Evolutionary conservation across 2,888 invertebrate genomes (phyloP).

Genomic region (Oeneis ivallda): DNA sequence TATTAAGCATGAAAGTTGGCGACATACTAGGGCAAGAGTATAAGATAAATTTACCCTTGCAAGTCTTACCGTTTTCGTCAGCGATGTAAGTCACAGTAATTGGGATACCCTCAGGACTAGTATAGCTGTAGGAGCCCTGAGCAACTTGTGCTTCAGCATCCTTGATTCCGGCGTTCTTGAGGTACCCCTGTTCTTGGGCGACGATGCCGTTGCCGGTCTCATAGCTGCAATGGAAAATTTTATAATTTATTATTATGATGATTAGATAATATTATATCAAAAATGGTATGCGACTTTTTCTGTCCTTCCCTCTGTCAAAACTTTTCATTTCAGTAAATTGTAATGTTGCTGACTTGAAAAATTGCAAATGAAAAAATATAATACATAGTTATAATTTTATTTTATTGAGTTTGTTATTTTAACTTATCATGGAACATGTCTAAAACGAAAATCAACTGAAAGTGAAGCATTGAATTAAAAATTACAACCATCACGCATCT

Average conservation of each 20-base stretch:
- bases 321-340: too few species aligned
- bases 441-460: too few species aligned
- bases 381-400: too few species aligned
- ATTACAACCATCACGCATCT: too few species aligned
- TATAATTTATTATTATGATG: not conserved
- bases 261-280: too few species aligned
- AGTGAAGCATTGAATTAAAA: too few species aligned
- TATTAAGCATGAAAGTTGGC: not conserved
- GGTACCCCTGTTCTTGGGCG: constrained; percentile 86
- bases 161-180: constrained; percentile 86
- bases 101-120: constrained; percentile 87
- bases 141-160: constrained; percentile 85
- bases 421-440: too few species aligned
- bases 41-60: not conserved
- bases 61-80: constrained; percentile 84
- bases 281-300: too few species aligned
- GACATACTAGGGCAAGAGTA: not conserved
- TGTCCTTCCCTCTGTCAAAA: too few species aligned
- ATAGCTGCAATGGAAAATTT: constrained; percentile 71
- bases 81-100: constrained; percentile 85
- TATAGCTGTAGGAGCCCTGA: constrained; percentile 86
- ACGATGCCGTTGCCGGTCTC: constrained; percentile 89
- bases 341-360: too few species aligned
- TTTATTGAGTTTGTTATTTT: too few species aligned
- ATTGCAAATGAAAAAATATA: too few species aligned